These are phyloP conservation scores for Octodon degus DNA, from an alignment of 2,113 vertebrate genomes.

Conservation along the genomic window DNA sequence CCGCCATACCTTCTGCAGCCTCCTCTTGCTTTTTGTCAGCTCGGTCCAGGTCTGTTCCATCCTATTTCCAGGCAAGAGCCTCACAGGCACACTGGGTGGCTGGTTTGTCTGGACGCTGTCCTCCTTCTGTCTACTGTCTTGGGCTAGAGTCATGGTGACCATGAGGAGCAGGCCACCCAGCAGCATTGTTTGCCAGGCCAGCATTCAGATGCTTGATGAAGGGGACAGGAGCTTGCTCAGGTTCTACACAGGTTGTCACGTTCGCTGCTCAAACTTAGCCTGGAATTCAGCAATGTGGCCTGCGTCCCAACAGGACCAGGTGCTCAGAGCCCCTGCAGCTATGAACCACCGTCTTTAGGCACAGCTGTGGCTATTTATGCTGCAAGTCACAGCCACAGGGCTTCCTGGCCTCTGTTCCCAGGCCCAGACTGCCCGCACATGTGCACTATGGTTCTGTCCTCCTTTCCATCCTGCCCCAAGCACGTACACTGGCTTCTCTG, in stretches of 20 bases:
- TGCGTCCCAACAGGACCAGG: neutral
- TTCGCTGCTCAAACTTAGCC: neutral
- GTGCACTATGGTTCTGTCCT: neutral
- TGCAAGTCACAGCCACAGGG: neutral
- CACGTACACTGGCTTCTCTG: neutral
- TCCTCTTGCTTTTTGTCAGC: conserved; percentile 93
- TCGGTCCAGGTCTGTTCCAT: conserved; percentile 90
- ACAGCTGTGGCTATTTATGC: neutral
- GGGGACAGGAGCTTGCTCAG: neutral
- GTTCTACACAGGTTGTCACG: neutral
- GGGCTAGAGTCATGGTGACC: neutral
- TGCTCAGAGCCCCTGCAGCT: neutral
- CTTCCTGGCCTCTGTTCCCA: neutral
- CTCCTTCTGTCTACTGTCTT: no score
- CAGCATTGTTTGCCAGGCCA: conserved; percentile 73
- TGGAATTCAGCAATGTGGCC: neutral
- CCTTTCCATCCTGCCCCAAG: neutral
- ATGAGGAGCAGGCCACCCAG: neutral
- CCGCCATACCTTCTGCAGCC: conserved; percentile 91
- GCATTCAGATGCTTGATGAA: neutral
- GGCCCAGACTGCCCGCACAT: neutral
- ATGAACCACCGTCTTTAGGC: neutral
- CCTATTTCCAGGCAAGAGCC: conserved; percentile 74
- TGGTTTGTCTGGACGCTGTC: conserved; percentile 88
- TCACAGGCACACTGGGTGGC: neutral